Conservation (phyloP, 30 jellyfish, hydroid and myxozoan species). For the Nemopilema nomurai region DNA sequence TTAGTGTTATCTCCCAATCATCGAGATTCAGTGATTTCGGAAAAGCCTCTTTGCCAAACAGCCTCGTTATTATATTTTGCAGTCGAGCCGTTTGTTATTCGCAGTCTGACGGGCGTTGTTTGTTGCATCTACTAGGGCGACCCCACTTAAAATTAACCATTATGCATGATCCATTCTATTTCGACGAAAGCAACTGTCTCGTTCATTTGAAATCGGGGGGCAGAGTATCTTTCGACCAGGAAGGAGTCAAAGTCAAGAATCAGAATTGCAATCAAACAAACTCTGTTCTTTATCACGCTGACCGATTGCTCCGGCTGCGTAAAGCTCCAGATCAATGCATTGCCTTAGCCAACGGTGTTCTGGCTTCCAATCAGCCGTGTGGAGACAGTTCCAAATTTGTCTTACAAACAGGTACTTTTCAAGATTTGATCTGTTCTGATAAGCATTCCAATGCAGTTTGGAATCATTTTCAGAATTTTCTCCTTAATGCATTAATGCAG, state of each 20-base stretch:
- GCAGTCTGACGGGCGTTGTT: too few species aligned
- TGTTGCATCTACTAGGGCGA: too few species aligned
- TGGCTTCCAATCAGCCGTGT: background rate
- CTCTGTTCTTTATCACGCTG: background rate
- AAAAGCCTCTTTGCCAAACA: too few species aligned
- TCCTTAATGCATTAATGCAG: too few species aligned
- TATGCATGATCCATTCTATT: slow-evolving; percentile 2
- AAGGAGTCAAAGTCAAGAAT: background rate
- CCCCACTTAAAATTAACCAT: too few species aligned
- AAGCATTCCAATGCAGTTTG: background rate
- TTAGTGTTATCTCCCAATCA: too few species aligned
- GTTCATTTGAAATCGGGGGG: background rate
- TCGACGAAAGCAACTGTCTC: slow-evolving; percentile 9
- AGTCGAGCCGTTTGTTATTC: slow-evolving; percentile 15
- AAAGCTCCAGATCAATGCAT: background rate
- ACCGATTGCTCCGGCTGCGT: background rate
- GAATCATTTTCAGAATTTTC: too few species aligned
- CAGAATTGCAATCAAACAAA: background rate
- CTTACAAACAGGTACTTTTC: background rate
- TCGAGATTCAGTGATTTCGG: too few species aligned
- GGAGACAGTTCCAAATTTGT: background rate
- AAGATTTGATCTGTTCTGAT: background rate
- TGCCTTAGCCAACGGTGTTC: background rate
- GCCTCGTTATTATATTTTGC: too few species aligned
- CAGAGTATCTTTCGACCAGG: background rate